A percentile compares a stretch with the other conserved stretches of the same genome.
Evolutionary conservation across 2,888 invertebrate species (phyloP).

Genomic region (Exephanes ischioxanthus): DNA sequence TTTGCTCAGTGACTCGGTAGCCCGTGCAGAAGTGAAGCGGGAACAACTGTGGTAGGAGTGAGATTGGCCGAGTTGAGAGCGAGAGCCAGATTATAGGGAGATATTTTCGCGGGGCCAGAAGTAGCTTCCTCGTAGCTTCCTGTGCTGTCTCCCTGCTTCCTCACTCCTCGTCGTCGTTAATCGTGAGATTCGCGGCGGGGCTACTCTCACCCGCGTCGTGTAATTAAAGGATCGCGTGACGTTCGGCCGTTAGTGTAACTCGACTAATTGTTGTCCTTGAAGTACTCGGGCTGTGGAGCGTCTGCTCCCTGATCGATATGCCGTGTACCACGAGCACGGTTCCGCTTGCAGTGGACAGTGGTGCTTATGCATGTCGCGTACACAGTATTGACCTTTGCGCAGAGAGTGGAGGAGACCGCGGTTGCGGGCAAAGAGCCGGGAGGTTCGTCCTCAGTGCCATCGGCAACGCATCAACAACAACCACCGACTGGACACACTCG

Average conservation of each 20-base stretch:
- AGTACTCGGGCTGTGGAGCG: slow-evolving; percentile 53
- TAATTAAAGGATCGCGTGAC: slow-evolving; percentile 74
- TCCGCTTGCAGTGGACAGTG: slow-evolving; percentile 3
- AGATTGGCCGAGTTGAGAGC: neutral
- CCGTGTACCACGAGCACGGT: slow-evolving; percentile 16
- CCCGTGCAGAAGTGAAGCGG: slow-evolving; percentile 6
- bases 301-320: slow-evolving; percentile 62
- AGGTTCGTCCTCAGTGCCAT: slow-evolving; percentile 50
- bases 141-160: slow-evolving; percentile 29
- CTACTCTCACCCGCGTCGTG: slow-evolving; percentile 66
- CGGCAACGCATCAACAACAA: slow-evolving; percentile 78
- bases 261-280: slow-evolving; percentile 74
- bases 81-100: slow-evolving; percentile 27
- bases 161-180: slow-evolving; percentile 62
- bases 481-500: slow-evolving; percentile 91
- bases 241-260: slow-evolving; percentile 70
- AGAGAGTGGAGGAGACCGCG: slow-evolving; percentile 79
- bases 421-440: slow-evolving; percentile 51
- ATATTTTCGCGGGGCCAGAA: slow-evolving; percentile 41
- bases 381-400: slow-evolving; percentile 9
- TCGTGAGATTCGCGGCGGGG: slow-evolving; percentile 64
- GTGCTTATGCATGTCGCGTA: neutral
- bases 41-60: slow-evolving; percentile 4
- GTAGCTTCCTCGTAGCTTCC: slow-evolving; percentile 45
- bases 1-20: slow-evolving; percentile 33